A percentile compares a stretch with the other conserved stretches of the same genome.
Evolutionary conservation across 2,888 invertebrate species (phyloP).

Genomic region (Aradus depressus): DNA sequence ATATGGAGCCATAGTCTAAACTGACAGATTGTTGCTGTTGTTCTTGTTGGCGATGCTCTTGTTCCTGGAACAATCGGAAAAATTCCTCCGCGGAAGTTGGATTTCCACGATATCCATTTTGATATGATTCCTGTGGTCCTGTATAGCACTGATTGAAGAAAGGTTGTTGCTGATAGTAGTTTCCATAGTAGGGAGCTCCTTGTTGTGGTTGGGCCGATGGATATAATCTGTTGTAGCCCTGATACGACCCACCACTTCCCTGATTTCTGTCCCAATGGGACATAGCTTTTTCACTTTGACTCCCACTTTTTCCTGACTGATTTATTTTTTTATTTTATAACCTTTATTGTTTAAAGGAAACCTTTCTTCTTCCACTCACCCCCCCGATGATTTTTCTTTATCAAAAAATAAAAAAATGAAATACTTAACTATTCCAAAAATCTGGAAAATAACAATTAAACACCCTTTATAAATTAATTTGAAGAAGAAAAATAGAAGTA

Average conservation of each 20-base stretch:
- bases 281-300: too few species aligned
- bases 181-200: constrained; percentile 3
- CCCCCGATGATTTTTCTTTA: too few species aligned
- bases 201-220: not conserved
- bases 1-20: constrained; percentile 2
- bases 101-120: constrained; percentile 9
- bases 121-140: not conserved
- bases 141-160: not conserved
- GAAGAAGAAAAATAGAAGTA: too few species aligned
- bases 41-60: constrained; percentile 1
- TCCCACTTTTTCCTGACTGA: not conserved
- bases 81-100: constrained; percentile 12
- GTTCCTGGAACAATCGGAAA: constrained; percentile 7
- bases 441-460: too few species aligned
- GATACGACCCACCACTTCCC: constrained; percentile 10
- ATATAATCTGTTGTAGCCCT: constrained; percentile 5
- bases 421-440: too few species aligned
- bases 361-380: too few species aligned
- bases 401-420: too few species aligned
- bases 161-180: constrained; percentile 6
- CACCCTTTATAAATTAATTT: too few species aligned
- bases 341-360: not conserved
- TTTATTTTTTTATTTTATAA: not conserved
- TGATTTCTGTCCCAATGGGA: constrained; percentile 14
- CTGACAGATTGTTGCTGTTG: not conserved